Conservation (phyloP, 2,113 vertebrate species). For the Apus apus region DNA sequence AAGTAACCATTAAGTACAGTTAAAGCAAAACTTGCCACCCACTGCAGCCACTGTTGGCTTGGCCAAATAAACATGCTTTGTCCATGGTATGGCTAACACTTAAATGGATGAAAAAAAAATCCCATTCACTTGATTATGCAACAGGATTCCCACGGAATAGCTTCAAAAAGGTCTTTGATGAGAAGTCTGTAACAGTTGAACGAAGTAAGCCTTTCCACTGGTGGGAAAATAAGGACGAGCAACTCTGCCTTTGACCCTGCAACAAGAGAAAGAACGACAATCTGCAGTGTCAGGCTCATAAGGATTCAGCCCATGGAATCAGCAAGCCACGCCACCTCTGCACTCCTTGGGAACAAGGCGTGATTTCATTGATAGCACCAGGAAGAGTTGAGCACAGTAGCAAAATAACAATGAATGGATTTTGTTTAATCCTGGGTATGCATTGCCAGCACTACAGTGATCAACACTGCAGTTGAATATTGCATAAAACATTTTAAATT, state of each 20-base stretch:
- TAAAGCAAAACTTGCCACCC: slow-evolving; percentile 43
- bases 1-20: background rate
- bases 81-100: slow-evolving; percentile 37
- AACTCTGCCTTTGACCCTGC: slow-evolving; percentile 16
- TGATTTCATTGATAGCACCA: slow-evolving; percentile 27
- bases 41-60: background rate
- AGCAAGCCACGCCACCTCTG: background rate
- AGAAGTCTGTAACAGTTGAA: slow-evolving; percentile 22
- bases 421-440: background rate
- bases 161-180: slow-evolving; percentile 35
- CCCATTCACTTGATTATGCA: slow-evolving; percentile 56
- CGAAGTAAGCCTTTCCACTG: slow-evolving; percentile 52
- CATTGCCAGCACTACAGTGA: background rate
- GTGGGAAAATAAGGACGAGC: slow-evolving; percentile 31
- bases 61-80: slow-evolving; percentile 50
- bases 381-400: background rate
- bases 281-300: slow-evolving; percentile 5
- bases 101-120: slow-evolving; percentile 12
- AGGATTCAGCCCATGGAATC: slow-evolving; percentile 36
- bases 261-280: slow-evolving; percentile 8
- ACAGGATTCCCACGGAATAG: slow-evolving; percentile 47
- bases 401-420: background rate
- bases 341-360: slow-evolving; percentile 31
- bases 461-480: background rate
- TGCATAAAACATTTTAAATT: background rate